Base-by-base conservation (phyloP, 2,888 invertebrate species). In the Chalcis sispes region DNA sequence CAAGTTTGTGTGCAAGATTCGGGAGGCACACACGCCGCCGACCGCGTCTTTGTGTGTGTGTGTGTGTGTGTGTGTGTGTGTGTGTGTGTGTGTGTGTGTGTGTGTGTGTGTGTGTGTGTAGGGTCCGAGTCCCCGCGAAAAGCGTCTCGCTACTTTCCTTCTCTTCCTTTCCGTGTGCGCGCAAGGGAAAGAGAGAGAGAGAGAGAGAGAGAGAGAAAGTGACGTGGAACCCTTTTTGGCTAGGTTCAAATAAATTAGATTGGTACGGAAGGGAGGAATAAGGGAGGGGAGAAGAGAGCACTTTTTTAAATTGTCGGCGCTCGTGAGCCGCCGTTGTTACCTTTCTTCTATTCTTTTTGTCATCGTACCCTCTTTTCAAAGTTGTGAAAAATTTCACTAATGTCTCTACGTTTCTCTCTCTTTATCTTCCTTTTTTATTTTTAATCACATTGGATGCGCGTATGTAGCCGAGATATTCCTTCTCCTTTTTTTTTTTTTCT, bases 1-100 rank as follows among this genome's bases (percentile, higher is more conserved):
- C 69, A 75, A 69, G 69, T 75, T 74, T 75, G 74, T 64, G 69
- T 75, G 74, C 46, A 75, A 74, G 62, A 62, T 62, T 69, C 69
- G 67, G 46, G 64, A 32, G 15, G 56, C 50, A 56, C 2, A 75
- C 62, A 66, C 54, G 42, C 20, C 25, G 8, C 50, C 7, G 25
- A 0, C 10, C 27, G 29, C 18, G 29, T n/a, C n/a, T n/a, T n/a
- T n/a, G n/a, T n/a, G n/a, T n/a, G n/a, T n/a, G n/a, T n/a, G n/a
- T n/a, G n/a, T n/a, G n/a, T n/a, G n/a, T n/a, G n/a, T n/a, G n/a
- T n/a, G n/a, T n/a, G n/a, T n/a, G n/a, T n/a, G n/a, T n/a, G n/a
- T n/a, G n/a, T n/a, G n/a, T n/a, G n/a, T n/a, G n/a, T n/a, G n/a
- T n/a, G n/a, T n/a, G n/a, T n/a, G n/a, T n/a, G n/a, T n/a, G n/a